A percentile compares a stretch with the other conserved stretches of the same genome.
These are phyloP conservation scores for Gobio gobio DNA, from an alignment of 2,113 vertebrate species.

Conservation along the genomic window DNA sequence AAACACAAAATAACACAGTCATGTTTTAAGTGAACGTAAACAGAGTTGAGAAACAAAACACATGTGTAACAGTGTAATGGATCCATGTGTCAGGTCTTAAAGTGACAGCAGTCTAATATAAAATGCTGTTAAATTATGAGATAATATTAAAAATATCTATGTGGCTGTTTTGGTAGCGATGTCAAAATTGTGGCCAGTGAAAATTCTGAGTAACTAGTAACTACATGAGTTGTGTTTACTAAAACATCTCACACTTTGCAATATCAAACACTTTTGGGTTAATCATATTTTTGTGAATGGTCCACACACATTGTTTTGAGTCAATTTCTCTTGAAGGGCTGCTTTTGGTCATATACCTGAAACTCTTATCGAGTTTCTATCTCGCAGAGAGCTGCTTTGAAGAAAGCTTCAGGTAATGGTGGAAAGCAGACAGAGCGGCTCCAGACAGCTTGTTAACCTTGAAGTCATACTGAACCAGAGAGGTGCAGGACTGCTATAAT, in stretches of 20 bases:
- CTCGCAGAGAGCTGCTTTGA: conserved; percentile 28
- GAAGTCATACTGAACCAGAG: conserved; percentile 54
- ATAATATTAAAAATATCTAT: no score
- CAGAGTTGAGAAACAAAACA: no score
- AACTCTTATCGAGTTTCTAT: conserved; percentile 40
- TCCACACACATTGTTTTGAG: background rate
- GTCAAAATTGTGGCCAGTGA: no score
- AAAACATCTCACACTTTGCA: background rate
- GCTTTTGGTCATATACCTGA: background rate
- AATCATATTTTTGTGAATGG: conserved; percentile 10
- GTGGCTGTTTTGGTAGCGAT: no score
- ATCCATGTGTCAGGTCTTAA: no score
- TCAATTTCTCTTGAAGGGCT: background rate
- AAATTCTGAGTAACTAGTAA: no score
- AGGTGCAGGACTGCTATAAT: conserved; percentile 48
- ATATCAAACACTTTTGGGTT: background rate
- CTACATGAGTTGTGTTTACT: background rate
- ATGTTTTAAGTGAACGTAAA: no score
- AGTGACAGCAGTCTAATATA: no score
- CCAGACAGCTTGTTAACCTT: conserved; percentile 62
- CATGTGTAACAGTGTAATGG: no score
- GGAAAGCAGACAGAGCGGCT: conserved; percentile 59
- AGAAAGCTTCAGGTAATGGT: conserved; percentile 52
- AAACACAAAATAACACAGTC: no score
- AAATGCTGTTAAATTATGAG: no score